Base-by-base conservation (phyloP, 2,888 invertebrate species). In the Mesoligia furuncula region DNA sequence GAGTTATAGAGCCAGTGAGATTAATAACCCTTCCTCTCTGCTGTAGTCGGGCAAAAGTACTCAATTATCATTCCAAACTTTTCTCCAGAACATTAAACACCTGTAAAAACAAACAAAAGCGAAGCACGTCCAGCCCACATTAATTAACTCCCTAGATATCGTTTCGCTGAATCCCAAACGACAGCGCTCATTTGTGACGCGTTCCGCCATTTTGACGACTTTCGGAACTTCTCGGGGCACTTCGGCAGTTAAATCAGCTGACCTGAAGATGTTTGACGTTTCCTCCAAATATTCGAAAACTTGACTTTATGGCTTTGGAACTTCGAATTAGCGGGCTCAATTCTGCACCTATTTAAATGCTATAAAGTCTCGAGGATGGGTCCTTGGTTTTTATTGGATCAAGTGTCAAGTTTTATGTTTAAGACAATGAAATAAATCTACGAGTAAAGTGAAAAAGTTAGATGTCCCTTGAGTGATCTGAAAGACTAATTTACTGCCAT, bases 191-290 rank as follows among this genome's bases (percentile, higher is more conserved):
- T 87, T 87, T 81, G 77, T 79, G 79, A 86, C 77, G 66, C 72
- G 62, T 73, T 45, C 57, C 72, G 64, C 79, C 75, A 79, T 79
- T 88, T 81, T 77, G 69, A 73, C 57, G 73, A 75, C 65, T 77
- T 77, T 73, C 69, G 85, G 71, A 51, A 77, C 11, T 61, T 65
- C 39, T 83, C 75, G 73, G 51, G n/a, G 11, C 17, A 61, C 54
- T 88, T 87, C 72, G 78, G 71, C 75, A 73, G 77, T 86, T 83
- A 84, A 79, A 73, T 68, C 54, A 67, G 67, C 68, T 88, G 77
- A 82, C 85, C 88, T 77, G 74, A 64, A 72, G 83, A 77, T 77
- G 71, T 87, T 87, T 88, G 81, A 81, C 82, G 80, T 24, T 80
- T 73, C 36, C 68, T 67, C 70, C 70, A 75, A 87, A 66, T 85